phyloP scores from a whole-genome alignment of 1,140 invertebrate species.

The Cyrtorhinus lividipennis region DNA sequence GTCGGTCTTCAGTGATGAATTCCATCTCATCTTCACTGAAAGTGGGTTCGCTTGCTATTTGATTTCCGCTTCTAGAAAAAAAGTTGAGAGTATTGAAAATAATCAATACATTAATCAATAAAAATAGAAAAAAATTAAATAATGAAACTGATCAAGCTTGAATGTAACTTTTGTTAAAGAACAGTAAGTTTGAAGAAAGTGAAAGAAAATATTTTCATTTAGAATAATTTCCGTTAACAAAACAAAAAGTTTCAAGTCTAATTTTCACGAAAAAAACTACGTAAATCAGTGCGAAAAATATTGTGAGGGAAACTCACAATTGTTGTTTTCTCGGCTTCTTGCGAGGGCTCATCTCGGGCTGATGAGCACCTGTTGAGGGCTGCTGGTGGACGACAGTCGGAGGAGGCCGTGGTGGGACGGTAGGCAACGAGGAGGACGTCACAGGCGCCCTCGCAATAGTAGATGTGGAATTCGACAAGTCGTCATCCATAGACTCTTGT shows the following conservation, averaged over 20 bases:
- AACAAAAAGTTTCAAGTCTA: too few relatives aligned
- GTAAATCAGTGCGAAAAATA: too few relatives aligned
- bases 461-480: neutral
- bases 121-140: too few relatives aligned
- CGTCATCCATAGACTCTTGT: conserved; percentile 28
- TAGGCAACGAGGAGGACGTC: neutral
- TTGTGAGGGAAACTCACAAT: conserved; percentile 36
- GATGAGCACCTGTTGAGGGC: conserved; percentile 24
- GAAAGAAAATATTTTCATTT: too few relatives aligned
- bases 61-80: conserved; percentile 41
- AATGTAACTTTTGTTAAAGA: too few relatives aligned
- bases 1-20: conserved; percentile 43
- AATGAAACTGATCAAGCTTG: too few relatives aligned
- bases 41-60: conserved; percentile 40
- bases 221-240: too few relatives aligned
- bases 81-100: neutral
- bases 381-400: neutral
- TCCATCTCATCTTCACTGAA: conserved; percentile 50
- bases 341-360: conserved; percentile 35
- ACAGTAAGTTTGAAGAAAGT: too few relatives aligned
- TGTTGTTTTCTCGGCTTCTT: conserved; percentile 43
- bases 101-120: too few relatives aligned
- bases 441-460: neutral
- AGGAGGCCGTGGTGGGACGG: neutral
- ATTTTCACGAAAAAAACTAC: too few relatives aligned